Percentiles rank a stretch among this genome's conserved stretches.
Evolutionary conservation across 2,113 vertebrate species (phyloP).

Genomic region (Xiphophorus maculatus): DNA sequence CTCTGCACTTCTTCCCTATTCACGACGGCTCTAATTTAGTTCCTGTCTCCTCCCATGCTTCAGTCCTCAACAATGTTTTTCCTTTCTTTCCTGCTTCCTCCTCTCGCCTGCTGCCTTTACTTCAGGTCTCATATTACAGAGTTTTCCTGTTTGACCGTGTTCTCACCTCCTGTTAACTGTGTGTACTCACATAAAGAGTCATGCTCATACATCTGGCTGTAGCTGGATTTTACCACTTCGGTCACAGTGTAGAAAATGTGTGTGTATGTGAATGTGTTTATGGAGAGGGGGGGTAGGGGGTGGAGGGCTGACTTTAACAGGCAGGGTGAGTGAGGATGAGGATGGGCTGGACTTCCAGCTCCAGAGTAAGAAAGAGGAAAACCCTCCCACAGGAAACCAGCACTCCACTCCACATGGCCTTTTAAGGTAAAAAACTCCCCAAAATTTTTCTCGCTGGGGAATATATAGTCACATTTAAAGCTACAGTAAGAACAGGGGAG

Average conservation of each 20-base stretch:
- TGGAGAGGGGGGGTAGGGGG: no score
- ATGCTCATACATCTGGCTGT: slow-evolving; percentile 51
- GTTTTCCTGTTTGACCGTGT: slow-evolving; percentile 43
- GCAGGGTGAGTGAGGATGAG: slow-evolving; percentile 57
- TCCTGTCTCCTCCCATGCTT: slow-evolving; percentile 31
- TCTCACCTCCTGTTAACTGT: slow-evolving; percentile 54
- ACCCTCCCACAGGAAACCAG: slow-evolving; percentile 78
- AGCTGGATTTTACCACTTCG: slow-evolving; percentile 54
- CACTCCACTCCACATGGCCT: slow-evolving; percentile 71
- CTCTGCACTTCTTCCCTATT: slow-evolving; percentile 26
- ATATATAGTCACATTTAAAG: slow-evolving; percentile 65
- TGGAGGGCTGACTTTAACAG: slow-evolving; percentile 25
- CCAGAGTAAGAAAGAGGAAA: slow-evolving; percentile 61
- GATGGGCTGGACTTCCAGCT: slow-evolving; percentile 62
- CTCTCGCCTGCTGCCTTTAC: slow-evolving; percentile 4
- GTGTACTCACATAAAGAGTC: slow-evolving; percentile 19
- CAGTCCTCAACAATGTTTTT: slow-evolving; percentile 4
- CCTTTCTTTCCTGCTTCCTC: slow-evolving; percentile 23
- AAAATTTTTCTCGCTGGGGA: slow-evolving; percentile 67
- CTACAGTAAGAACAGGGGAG: slow-evolving; percentile 36
- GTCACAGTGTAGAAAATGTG: slow-evolving; percentile 31
- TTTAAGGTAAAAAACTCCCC: slow-evolving; percentile 79
- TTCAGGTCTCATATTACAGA: slow-evolving; percentile 22
- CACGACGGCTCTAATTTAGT: slow-evolving; percentile 21
- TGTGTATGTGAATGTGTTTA: slow-evolving; percentile 9